Base-by-base conservation (phyloP, 1,140 invertebrate genomes). In the Lucilia cuprina region DNA sequence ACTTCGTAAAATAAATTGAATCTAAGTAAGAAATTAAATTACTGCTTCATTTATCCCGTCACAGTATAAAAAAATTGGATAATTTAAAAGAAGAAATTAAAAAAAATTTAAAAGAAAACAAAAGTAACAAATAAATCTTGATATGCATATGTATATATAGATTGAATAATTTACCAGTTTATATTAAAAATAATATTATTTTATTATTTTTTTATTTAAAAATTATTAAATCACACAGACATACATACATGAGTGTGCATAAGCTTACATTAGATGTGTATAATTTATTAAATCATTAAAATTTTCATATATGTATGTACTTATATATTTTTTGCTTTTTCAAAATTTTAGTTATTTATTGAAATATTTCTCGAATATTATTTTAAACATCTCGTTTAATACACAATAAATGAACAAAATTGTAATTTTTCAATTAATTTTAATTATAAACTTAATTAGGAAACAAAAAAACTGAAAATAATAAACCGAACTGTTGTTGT, bases 391-490 rank as follows among this genome's bases (percentile, higher is more conserved):
- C 74, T 50, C 17, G 78, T 77, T 41, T 5, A 50, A 34, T 50
- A 34, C 84, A 70, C 65, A 70, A 21, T 12, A 25, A 70, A 70
- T 70, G 65, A 70, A 21, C 55, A 60, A 60, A 70, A 70, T 12
- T 87, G 88, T 90, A 90, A 90, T 90, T 90, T 90, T 90, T 90
- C 89, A 90, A 90, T 90, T 90, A 90, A 90, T 90, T 90, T 90
- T 90, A 90, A 90, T 90, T 90, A 90, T 90, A 90, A 90, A 90
- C 89, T 90, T 90, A 90, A 90, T 90, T 90, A 90, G 89, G 89
- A 90, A 90, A 90, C 88, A 88, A 90, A 88, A 87, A 65, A 50
- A 78, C 25, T 30, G 9, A 80, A 50, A 5, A 55, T 14, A 55
- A 55, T n/a, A 55, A 55, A 55, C 50, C 13, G 50, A 55, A 55